phyloP scores from a whole-genome alignment of 2,888 invertebrate genomes.

The Tridacna gigas region DNA sequence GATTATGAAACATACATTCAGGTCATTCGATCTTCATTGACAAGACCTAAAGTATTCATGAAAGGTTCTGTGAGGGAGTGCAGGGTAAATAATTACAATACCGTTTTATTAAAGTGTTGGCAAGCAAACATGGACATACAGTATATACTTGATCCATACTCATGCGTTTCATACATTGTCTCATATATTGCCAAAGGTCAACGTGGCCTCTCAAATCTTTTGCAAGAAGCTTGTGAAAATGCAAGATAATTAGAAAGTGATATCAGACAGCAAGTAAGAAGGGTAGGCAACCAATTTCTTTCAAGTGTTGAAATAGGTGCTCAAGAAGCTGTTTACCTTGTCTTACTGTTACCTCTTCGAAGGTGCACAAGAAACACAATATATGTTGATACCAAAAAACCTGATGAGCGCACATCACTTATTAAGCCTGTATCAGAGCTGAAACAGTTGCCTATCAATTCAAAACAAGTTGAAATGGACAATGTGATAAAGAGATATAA shows the following conservation, averaged over 20 bases:
- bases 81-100: slow-evolving; percentile 63
- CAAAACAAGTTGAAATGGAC: slow-evolving; percentile 46
- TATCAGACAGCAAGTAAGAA: slow-evolving; percentile 57
- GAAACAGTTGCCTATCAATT: slow-evolving; percentile 46
- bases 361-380: slow-evolving; percentile 48
- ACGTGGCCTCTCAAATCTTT: slow-evolving; percentile 57
- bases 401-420: slow-evolving; percentile 46
- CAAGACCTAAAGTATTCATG: slow-evolving; percentile 6
- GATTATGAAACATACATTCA: slow-evolving; percentile 39
- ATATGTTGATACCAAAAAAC: slow-evolving; percentile 50
- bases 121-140: slow-evolving; percentile 66
- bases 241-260: slow-evolving; percentile 30
- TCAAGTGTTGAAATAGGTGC: slow-evolving; percentile 60
- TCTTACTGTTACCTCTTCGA: slow-evolving; percentile 60
- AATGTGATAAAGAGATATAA: slow-evolving; percentile 56
- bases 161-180: slow-evolving; percentile 61
- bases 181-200: slow-evolving; percentile 64
- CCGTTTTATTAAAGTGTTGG: slow-evolving; percentile 50
- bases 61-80: too few relatives aligned
- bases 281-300: slow-evolving; percentile 63
- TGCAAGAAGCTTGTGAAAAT: slow-evolving; percentile 47
- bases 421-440: slow-evolving; percentile 42
- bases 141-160: slow-evolving; percentile 59
- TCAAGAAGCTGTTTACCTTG: slow-evolving; percentile 64
- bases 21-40: slow-evolving; percentile 31